Evolutionary conservation across 2,888 invertebrate species (phyloP).

Genomic region (Drosophila paracracens): DNA sequence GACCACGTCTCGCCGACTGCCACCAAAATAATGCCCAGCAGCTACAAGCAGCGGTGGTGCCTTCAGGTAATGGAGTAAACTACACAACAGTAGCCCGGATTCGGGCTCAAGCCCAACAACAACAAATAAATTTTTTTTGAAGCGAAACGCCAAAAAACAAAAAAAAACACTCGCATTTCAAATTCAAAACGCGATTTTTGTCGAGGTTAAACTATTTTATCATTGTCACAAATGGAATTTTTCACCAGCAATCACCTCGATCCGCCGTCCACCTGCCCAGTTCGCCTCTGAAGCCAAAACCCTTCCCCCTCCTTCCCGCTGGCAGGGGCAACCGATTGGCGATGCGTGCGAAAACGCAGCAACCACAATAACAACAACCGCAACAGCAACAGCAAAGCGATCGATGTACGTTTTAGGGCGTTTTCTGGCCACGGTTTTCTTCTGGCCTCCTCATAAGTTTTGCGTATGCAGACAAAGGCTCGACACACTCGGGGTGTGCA

Average conservation of each 20-base stretch:
- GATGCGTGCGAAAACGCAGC: conserved; percentile 80
- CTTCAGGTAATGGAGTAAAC: conserved; percentile 30
- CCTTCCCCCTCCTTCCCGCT: conserved; percentile 34
- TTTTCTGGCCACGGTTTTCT: conserved; percentile 78
- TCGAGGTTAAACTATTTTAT: conserved; percentile 84
- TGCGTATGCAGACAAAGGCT: conserved; percentile 65
- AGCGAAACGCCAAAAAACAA: conserved; percentile 65
- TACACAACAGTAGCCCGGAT: conserved; percentile 62
- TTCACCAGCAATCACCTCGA: conserved; percentile 74
- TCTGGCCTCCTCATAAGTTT: conserved; percentile 68
- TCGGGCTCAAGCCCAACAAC: conserved; percentile 30
- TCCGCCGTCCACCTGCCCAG: conserved; percentile 67
- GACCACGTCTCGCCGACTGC: conserved; percentile 53
- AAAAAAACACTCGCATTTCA: conserved; percentile 70
- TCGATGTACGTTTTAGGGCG: conserved; percentile 78
- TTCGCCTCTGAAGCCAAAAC: not conserved
- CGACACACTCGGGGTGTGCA: not conserved
- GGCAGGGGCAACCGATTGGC: conserved; percentile 60
- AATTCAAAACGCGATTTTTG: conserved; percentile 83
- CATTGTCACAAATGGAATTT: conserved; percentile 84
- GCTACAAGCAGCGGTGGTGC: conserved; percentile 24
- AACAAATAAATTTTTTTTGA: conserved; percentile 68
- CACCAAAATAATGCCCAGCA: conserved; percentile 65
- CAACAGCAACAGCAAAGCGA: conserved; percentile 25
- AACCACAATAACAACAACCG: conserved; percentile 49